phyloP scores from a whole-genome alignment of 2,888 invertebrate genomes.

The Eudasyphora cyanicolor region DNA sequence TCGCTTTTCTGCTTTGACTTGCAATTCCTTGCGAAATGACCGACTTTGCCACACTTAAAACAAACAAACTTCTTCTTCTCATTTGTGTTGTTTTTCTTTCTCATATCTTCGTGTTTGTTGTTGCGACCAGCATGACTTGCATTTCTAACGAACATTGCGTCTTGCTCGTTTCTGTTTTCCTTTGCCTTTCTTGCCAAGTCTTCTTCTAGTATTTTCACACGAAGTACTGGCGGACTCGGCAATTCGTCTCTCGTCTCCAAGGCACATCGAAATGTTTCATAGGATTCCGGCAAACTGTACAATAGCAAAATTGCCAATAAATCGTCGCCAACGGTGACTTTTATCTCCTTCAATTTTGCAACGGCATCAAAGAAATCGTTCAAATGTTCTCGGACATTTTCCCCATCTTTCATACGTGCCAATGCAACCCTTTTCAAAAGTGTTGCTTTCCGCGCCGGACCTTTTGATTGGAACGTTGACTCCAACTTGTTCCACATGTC shows the following conservation, averaged over 20 bases:
- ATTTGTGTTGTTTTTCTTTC: background rate
- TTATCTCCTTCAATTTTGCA: no score
- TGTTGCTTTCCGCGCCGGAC: constrained; percentile 77
- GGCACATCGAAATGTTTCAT: no score
- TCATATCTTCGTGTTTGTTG: background rate
- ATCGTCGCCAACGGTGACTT: constrained; percentile 71
- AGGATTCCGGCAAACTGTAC: no score
- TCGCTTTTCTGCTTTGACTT: constrained; percentile 10
- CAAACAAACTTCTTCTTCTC: background rate
- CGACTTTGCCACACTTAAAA: constrained; percentile 10
- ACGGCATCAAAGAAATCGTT: constrained; percentile 72
- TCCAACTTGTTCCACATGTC: constrained; percentile 76
- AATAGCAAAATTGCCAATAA: constrained; percentile 72
- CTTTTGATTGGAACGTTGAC: constrained; percentile 73
- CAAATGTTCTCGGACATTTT: constrained; percentile 74
- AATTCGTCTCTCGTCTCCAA: background rate
- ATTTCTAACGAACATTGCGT: background rate
- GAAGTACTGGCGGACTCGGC: background rate
- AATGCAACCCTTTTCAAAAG: constrained; percentile 75
- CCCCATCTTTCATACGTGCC: constrained; percentile 72
- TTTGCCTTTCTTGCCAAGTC: constrained; percentile 28
- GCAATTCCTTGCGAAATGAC: background rate
- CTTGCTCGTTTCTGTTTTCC: background rate
- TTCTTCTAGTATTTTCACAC: constrained; percentile 42
- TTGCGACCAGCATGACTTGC: background rate